phyloP scores from a whole-genome alignment of 2,113 vertebrate species.

The Toxotes jaculatrix region DNA sequence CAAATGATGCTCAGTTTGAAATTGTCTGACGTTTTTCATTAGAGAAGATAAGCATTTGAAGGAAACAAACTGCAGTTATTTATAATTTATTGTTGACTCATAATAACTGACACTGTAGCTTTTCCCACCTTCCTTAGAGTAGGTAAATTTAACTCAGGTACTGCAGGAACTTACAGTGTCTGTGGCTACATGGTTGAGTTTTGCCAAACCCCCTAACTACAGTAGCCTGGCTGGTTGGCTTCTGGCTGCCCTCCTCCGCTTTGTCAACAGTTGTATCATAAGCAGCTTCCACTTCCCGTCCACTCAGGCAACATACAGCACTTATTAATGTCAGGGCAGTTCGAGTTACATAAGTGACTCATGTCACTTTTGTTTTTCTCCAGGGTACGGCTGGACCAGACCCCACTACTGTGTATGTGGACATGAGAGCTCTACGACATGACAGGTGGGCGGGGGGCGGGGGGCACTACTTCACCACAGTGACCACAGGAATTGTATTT shows the following conservation, averaged over 20 bases:
- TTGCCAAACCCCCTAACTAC: constrained; percentile 49
- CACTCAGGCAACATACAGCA: constrained; percentile 36
- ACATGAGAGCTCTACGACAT: constrained; percentile 95
- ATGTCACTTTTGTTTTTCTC: constrained; percentile 53
- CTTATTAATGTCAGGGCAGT: neutral
- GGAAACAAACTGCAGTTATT: neutral
- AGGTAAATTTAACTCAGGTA: neutral
- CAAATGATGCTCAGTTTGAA: neutral
- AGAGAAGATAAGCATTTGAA: neutral
- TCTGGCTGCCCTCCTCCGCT: constrained; percentile 72
- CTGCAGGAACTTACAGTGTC: constrained; percentile 25
- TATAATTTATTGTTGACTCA: neutral
- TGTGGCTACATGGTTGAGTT: constrained; percentile 41
- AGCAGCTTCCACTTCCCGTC: constrained; percentile 53
- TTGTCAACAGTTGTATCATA: constrained; percentile 63
- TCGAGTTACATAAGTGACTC: neutral
- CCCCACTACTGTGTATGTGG: constrained; percentile 96
- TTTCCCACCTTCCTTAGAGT: neutral
- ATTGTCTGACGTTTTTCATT: constrained; percentile 11
- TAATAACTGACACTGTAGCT: constrained; percentile 7
- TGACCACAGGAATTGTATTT: neutral
- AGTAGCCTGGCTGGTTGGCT: constrained; percentile 72
- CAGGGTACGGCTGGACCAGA: constrained; percentile 97
- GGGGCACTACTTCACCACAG: neutral
- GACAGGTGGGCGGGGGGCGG: constrained; percentile 86